Evolutionary conservation across 1,140 invertebrate genomes (phyloP), one percentile per base, ranked within the genome.

Genomic region (Pseudomyrmex pallidus): DNA sequence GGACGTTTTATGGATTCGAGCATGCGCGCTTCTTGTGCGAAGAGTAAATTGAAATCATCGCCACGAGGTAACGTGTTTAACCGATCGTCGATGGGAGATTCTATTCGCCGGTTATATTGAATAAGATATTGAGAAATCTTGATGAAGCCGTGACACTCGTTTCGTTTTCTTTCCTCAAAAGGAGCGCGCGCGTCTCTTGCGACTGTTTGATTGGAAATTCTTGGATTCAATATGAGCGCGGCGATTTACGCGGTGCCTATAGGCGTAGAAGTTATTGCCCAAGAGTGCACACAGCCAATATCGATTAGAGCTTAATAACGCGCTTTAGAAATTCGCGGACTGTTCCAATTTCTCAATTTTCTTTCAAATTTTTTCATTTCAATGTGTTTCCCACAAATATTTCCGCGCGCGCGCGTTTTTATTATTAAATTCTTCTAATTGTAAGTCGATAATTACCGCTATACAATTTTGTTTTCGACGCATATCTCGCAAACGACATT

Each of bases 181-280:
- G 54, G 72, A 70, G 20, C 64, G 66, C 35, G 66, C 44, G 10
- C 35, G 3, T 50, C n/a, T 70, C 64, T 80, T 70, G 44, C 56
- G 54, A 80, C n/a, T 80, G 72, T 80, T 80, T 80, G 76, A 80
- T 80, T 80, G 66, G 9, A 80, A 80, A 80, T 80, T 80, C 76
- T 70, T 80, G 54, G 20, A 80, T 80, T 80, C 66, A 80, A 80
- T 80, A 80, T 80, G 66, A 50, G n/a, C 66, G n/a, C 66, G 20
- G 44, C 66, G 66, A 80, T 61, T 80, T 70, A 78, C 50, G 74
- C 50, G 74, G 12, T 61, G 54, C 66, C 20, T 78, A 70, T 17
- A 66, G 25, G 52, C 20, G 15, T 59, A 59, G 22, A 80, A 70
- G 54, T 80, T 72, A 80, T 72, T 59, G 76, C 54, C 44, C 3